Percentiles rank a stretch among this genome's conserved stretches.
Conservation (phyloP, 2,113 vertebrate species). For the Micronisus gabar region DNA sequence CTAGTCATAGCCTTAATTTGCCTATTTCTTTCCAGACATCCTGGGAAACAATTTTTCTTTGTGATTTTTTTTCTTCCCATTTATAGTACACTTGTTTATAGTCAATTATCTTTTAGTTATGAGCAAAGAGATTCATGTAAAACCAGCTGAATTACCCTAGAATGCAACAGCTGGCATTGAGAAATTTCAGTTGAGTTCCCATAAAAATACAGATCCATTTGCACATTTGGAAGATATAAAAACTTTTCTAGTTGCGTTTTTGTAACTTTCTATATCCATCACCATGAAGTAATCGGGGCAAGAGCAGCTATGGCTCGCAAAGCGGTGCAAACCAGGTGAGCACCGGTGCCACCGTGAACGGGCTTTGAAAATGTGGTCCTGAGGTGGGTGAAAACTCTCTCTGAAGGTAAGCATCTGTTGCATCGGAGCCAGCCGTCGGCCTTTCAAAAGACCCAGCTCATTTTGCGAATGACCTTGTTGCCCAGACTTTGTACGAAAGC, state of each 20-base stretch:
- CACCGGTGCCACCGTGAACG: not conserved
- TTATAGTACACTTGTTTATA: slow-evolving; percentile 22
- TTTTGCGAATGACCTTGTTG: slow-evolving; percentile 49
- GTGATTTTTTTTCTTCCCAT: not conserved
- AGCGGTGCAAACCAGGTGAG: not conserved
- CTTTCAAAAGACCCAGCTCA: not conserved
- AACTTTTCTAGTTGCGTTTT: not conserved
- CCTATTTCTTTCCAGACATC: not conserved
- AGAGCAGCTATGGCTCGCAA: not conserved
- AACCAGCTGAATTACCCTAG: not conserved
- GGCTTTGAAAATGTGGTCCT: not conserved
- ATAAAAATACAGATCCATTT: not conserved
- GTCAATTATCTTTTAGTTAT: slow-evolving; percentile 53
- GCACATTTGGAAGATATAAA: not conserved
- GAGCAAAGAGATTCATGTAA: not conserved
- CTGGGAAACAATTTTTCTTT: not conserved
- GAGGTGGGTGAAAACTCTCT: not conserved
- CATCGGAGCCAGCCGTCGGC: not conserved
- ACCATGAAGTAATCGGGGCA: not conserved
- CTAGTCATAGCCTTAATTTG: slow-evolving; percentile 21
- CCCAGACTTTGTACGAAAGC: slow-evolving; percentile 26
- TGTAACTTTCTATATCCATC: not conserved
- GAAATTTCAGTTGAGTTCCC: not conserved
- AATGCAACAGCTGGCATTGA: not conserved
- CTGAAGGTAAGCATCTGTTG: not conserved